phyloP scores from a whole-genome alignment of 2,888 invertebrate species.

The Nesidiocoris tenuis region DNA sequence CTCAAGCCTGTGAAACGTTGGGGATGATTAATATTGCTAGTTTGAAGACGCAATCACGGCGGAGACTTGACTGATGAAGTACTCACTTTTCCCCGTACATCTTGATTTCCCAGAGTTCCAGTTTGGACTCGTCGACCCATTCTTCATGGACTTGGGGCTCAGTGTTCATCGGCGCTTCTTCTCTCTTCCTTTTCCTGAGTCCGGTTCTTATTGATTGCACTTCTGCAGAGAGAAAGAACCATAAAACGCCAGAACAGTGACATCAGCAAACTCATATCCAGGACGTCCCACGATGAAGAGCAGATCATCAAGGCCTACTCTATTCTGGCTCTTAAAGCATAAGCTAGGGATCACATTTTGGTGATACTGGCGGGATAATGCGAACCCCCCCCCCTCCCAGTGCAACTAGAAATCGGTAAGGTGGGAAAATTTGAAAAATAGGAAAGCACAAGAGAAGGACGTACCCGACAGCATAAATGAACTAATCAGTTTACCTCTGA shows the following conservation, averaged over 20 bases:
- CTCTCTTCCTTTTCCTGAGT: constrained; percentile 84
- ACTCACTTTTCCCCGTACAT: constrained; percentile 76
- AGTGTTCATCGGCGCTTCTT: constrained; percentile 90
- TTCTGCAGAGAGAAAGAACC: constrained; percentile 59
- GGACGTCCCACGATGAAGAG: not conserved
- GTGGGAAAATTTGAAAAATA: no score
- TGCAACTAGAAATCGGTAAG: no score
- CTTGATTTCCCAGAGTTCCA: constrained; percentile 96
- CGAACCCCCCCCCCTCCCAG: no score
- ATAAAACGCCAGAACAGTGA: constrained; percentile 12
- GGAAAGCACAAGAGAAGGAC: no score
- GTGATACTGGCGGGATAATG: no score
- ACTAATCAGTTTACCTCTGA: constrained; percentile 67
- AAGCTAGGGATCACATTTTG: no score
- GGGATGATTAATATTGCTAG: no score
- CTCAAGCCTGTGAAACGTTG: constrained; percentile 59
- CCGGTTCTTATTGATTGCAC: constrained; percentile 94
- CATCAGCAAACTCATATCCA: no score
- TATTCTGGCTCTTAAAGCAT: no score
- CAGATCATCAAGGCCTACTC: not conserved
- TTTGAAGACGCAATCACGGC: no score
- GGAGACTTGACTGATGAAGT: no score
- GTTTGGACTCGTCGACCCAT: constrained; percentile 94
- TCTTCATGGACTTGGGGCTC: constrained; percentile 93
- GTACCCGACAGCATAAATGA: no score